Conservation (phyloP, 2,888 invertebrate species). For the Chromoteleia sp. region DNA sequence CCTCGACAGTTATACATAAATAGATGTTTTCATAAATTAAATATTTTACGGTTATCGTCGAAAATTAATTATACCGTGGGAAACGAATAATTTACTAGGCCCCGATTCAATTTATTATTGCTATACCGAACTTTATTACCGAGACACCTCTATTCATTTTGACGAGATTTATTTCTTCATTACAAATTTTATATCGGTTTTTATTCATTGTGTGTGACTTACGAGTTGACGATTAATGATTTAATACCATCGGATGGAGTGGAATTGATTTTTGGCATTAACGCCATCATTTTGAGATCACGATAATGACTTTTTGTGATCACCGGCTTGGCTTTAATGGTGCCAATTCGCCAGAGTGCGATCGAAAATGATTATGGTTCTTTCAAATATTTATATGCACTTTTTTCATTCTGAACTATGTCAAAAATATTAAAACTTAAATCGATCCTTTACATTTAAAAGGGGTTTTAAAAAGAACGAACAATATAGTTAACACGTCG, state of each 20-base stretch:
- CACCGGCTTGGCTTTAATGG: too few relatives aligned
- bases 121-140: not conserved
- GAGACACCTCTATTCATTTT: not conserved
- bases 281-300: too few relatives aligned
- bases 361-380: too few relatives aligned
- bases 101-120: not conserved
- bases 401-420: too few relatives aligned
- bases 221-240: not conserved
- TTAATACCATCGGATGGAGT: not conserved
- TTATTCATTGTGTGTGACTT: not conserved
- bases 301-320: too few relatives aligned
- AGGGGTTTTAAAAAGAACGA: too few relatives aligned
- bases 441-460: too few relatives aligned
- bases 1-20: constrained; percentile 3
- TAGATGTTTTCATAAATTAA: constrained; percentile 16
- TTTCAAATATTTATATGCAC: too few relatives aligned
- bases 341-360: too few relatives aligned
- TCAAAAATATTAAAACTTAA: too few relatives aligned
- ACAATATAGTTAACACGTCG: too few relatives aligned
- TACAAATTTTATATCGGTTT: not conserved
- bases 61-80: constrained; percentile 17
- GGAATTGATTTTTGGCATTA: too few relatives aligned
- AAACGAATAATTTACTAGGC: not conserved
- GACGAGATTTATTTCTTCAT: not conserved
- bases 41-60: constrained; percentile 11